Base-by-base conservation (phyloP, 2,888 invertebrate species). In the Drosophila aldrichi region DNA sequence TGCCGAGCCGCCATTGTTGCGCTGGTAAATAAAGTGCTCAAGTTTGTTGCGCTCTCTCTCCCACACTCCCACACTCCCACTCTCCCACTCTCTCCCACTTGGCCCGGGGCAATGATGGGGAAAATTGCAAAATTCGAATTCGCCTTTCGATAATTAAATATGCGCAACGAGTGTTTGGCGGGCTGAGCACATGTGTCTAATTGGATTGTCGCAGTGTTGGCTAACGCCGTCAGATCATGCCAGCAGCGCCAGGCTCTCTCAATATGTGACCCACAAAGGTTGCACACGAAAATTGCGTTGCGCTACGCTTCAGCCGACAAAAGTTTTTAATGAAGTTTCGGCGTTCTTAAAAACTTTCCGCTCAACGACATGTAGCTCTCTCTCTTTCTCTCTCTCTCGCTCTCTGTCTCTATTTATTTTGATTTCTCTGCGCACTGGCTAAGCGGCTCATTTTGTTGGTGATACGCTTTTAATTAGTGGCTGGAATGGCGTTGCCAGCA, bases 381-480 rank as follows among this genome's bases (percentile, higher is more conserved):
- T 25, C 25, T 25, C 25, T 25, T 6, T 25, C 5, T 25, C 25
- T n/a, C n/a, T n/a, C n/a, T n/a, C n/a, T n/a, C 25, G 0, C 2
- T 25, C 25, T 5, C 25, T 25, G 73, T 72, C 74, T 61, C 77
- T 87, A 87, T 84, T 84, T 89, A 70, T 84, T 87, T 89, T 84
- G 74, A 87, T 88, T 81, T 89, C 65, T 32, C 58, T 40, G 36
- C 43, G 40, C 54, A 67, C 77, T 73, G 76, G 70, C 70, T 52
- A 82, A 74, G 86, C 81, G 76, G 76, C 89, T 54, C 74, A 74
- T 83, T 81, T 75, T 74, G 74, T 79, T 52, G 79, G 58, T 82
- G 89, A 85, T 85, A 89, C 85, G 82, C 82, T 88, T 89, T 85
- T 85, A 85, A 89, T 85, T 89, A 89, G 88, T 82, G 80, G 77